Conservation (phyloP, 2,888 invertebrate genomes). For the Encarsia formosa region DNA sequence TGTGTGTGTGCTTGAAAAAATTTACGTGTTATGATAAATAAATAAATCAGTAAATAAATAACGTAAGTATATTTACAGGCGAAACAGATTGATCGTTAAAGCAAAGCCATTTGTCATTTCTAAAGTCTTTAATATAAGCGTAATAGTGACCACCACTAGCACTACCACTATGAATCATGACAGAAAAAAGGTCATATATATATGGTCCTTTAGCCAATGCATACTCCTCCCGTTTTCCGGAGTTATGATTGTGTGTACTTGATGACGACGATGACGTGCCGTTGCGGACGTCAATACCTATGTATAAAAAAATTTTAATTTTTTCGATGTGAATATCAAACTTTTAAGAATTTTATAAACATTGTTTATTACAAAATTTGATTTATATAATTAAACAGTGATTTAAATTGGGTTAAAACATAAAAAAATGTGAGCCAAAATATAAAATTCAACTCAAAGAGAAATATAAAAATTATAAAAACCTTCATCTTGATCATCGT, state of each 20-base stretch:
- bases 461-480: background rate
- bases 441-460: background rate
- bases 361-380: too few species aligned
- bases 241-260: conserved; percentile 51
- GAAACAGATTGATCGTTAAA: conserved; percentile 84
- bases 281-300: conserved; percentile 61
- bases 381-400: too few species aligned
- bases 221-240: conserved; percentile 50
- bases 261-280: conserved; percentile 47
- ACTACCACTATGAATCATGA: conserved; percentile 89
- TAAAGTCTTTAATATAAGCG: conserved; percentile 81
- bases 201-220: conserved; percentile 61
- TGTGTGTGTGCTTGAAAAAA: too few species aligned
- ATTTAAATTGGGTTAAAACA: too few species aligned
- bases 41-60: background rate
- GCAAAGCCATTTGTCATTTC: conserved; percentile 74
- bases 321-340: background rate
- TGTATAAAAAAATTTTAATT: conserved; percentile 7
- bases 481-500: conserved; percentile 66
- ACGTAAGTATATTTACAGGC: conserved; percentile 53
- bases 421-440: too few species aligned
- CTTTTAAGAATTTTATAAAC: too few species aligned
- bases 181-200: conserved; percentile 81
- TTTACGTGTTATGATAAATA: background rate
- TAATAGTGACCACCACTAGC: conserved; percentile 90